Conservation (phyloP, 2,888 invertebrate genomes). For the Pristionchus fissidentatus region DNA sequence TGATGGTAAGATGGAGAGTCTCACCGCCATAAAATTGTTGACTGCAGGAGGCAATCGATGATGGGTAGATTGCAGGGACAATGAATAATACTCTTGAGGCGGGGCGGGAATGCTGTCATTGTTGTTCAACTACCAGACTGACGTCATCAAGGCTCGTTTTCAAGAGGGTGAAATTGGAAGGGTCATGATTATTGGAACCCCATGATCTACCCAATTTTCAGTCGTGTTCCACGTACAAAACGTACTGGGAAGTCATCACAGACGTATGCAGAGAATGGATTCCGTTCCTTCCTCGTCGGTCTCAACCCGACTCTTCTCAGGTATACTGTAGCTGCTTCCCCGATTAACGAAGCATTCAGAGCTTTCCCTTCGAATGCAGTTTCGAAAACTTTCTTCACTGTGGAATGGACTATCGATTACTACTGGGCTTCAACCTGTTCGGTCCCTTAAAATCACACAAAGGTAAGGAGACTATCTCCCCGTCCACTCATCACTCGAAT, state of each 20-base stretch:
- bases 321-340: conserved; percentile 75
- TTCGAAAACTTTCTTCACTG: conserved; percentile 89
- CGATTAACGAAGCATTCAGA: conserved; percentile 76
- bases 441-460: conserved; percentile 47
- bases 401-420: conserved; percentile 77
- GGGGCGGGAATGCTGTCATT: conserved; percentile 89
- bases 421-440: conserved; percentile 64
- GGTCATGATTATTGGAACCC: neutral
- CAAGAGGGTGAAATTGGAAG: too few species aligned
- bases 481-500: neutral
- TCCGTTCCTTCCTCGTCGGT: conserved; percentile 81
- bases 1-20: conserved; percentile 70
- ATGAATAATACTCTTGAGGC: conserved; percentile 75
- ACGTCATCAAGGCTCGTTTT: conserved; percentile 89
- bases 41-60: conserved; percentile 83
- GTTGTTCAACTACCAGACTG: conserved; percentile 88
- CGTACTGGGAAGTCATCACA: conserved; percentile 85
- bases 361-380: conserved; percentile 95
- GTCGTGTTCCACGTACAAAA: conserved; percentile 79
- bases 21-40: conserved; percentile 83
- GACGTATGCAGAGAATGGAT: conserved; percentile 84
- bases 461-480: neutral
- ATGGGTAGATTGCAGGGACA: neutral
- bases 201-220: neutral
- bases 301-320: conserved; percentile 71